These are phyloP conservation scores for Neopelma chrysocephalum DNA, from an alignment of 2,797 vertebrate genomes.

Conservation along the genomic window DNA sequence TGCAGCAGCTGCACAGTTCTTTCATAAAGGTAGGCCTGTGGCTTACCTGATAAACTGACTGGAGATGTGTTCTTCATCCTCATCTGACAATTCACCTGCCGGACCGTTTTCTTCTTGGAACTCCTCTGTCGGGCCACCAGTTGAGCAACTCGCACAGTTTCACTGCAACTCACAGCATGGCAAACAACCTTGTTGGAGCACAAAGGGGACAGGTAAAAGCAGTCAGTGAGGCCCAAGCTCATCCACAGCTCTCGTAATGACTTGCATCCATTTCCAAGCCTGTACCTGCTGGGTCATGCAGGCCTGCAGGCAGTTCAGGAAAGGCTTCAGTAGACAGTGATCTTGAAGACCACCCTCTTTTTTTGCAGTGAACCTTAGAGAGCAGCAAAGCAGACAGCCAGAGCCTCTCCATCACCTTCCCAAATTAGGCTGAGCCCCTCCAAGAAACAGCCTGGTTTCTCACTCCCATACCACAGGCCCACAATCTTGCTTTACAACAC, in stretches of 20 bases:
- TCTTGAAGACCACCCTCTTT: background rate
- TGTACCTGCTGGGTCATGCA: background rate
- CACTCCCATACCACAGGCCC: background rate
- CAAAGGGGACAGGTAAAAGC: background rate
- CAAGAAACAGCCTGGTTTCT: background rate
- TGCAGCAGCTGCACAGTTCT: background rate
- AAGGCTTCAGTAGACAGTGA: background rate
- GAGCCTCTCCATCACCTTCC: background rate
- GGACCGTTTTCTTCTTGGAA: slow-evolving; percentile 82
- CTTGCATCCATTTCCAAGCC: background rate
- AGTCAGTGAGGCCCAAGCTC: background rate
- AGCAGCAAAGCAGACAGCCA: background rate
- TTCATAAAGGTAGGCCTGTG: background rate
- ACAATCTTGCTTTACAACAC: rapidly evolving
- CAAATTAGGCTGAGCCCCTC: rapidly evolving
- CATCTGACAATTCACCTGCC: slow-evolving; percentile 86
- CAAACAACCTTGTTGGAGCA: slow-evolving; percentile 73
- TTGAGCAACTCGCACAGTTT: slow-evolving; percentile 87
- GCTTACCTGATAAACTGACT: slow-evolving; percentile 80
- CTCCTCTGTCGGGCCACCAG: slow-evolving; percentile 87
- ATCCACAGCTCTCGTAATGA: background rate
- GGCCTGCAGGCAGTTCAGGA: background rate
- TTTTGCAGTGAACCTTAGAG: background rate
- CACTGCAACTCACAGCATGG: slow-evolving; percentile 82
- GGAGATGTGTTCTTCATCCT: slow-evolving; percentile 82